A percentile compares a stretch with the other conserved stretches of the same genome.
Evolutionary conservation across 2,888 invertebrate genomes (phyloP).

Genomic region (Mamestra brassicae): DNA sequence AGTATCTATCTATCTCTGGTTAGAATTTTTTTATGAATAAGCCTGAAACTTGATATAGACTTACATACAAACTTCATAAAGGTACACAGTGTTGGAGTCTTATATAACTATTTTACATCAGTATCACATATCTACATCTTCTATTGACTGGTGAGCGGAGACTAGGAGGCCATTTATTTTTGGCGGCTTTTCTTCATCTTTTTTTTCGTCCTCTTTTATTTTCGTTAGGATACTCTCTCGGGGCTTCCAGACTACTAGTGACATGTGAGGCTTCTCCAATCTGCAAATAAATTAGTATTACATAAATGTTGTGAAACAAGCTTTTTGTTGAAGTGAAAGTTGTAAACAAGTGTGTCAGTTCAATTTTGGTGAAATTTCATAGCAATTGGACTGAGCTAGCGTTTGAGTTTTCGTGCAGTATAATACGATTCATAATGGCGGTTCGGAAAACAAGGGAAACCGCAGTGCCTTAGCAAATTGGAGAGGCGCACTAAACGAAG

Average conservation of each 20-base stretch:
- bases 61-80: slow-evolving; percentile 60
- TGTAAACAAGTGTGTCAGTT: slow-evolving; percentile 9
- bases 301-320: neutral
- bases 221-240: slow-evolving; percentile 89
- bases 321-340: slow-evolving; percentile 36
- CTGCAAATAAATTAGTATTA: slow-evolving; percentile 74
- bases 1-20: neutral
- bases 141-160: slow-evolving; percentile 73
- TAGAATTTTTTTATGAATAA: neutral
- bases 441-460: too few relatives aligned
- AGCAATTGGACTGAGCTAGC: neutral
- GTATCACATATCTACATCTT: slow-evolving; percentile 86
- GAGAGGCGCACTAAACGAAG: too few relatives aligned
- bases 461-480: too few relatives aligned
- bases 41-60: slow-evolving; percentile 42
- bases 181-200: slow-evolving; percentile 67
- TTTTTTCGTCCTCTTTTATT: slow-evolving; percentile 78
- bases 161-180: slow-evolving; percentile 82
- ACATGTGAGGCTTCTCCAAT: slow-evolving; percentile 94
- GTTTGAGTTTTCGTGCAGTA: neutral
- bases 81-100: slow-evolving; percentile 65
- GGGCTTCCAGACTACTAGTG: slow-evolving; percentile 95
- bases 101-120: slow-evolving; percentile 15
- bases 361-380: slow-evolving; percentile 19
- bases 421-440: too few relatives aligned